Conservation (phyloP, 2,888 invertebrate genomes). For the Caenorhabditis drosophilae region DNA sequence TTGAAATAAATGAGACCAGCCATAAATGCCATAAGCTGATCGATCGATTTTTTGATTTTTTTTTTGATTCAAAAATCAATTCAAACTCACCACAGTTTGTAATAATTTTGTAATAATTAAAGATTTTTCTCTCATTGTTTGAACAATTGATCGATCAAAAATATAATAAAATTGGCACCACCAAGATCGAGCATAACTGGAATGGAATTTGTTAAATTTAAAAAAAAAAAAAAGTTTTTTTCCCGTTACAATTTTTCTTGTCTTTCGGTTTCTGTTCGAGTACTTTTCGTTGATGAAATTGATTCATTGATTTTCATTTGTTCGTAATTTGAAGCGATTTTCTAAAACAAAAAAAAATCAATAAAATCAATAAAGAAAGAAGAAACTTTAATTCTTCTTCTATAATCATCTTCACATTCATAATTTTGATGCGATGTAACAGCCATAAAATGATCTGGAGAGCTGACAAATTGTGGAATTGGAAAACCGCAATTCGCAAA, state of each 20-base stretch:
- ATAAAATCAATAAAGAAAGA: no score
- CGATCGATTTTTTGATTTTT: no score
- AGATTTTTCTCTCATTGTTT: constrained; percentile 19
- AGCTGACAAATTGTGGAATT: constrained; percentile 53
- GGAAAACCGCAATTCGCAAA: constrained; percentile 46
- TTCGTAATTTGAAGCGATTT: constrained; percentile 3
- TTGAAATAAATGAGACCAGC: constrained; percentile 86
- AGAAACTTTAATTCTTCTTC: constrained; percentile 27
- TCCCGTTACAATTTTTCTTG: not conserved
- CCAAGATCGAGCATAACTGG: constrained; percentile 17
- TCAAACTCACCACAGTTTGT: not conserved
- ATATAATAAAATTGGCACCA: constrained; percentile 22
- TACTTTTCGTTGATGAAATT: constrained; percentile 3
- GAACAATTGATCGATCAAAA: constrained; percentile 21
- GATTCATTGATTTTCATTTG: constrained; percentile 7
- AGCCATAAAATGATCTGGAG: constrained; percentile 69
- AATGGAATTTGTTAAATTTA: no score
- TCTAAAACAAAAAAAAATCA: no score
- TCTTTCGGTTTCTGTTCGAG: not conserved
- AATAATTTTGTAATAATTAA: constrained; percentile 2
- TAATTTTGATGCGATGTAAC: constrained; percentile 34
- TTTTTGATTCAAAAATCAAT: constrained; percentile 18
- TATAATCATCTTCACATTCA: constrained; percentile 39
- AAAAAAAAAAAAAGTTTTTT: not conserved
- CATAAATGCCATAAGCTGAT: constrained; percentile 84